Percentiles rank a stretch among this genome's conserved stretches.
phyloP scores from a whole-genome alignment of 2,797 vertebrate species.

The Falco columbarius region DNA sequence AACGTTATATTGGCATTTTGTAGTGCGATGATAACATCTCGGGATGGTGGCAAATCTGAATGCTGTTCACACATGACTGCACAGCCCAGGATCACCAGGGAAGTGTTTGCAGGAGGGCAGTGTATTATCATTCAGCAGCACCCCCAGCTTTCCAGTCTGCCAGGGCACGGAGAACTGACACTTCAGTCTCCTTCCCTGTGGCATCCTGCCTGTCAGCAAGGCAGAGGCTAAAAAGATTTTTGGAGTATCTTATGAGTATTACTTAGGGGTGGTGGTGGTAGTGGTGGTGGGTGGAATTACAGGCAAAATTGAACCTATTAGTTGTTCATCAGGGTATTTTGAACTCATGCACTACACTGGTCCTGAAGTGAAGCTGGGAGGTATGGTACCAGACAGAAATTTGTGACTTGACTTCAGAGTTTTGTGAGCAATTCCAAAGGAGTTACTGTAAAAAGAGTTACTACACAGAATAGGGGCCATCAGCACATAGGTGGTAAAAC shows the following conservation, averaged over 20 bases:
- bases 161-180: background rate
- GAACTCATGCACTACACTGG: background rate
- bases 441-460: background rate
- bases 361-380: background rate
- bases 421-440: background rate
- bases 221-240: background rate
- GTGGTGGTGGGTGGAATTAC: too few species aligned
- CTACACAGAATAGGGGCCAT: background rate
- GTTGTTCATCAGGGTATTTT: background rate
- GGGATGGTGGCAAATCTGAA: slow-evolving; percentile 1
- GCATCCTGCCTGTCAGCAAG: background rate
- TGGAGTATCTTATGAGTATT: background rate
- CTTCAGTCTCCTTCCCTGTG: background rate
- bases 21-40: slow-evolving; percentile 10
- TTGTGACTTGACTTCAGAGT: background rate
- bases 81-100: background rate
- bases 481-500: background rate
- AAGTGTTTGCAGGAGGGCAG: background rate
- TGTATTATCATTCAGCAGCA: slow-evolving; percentile 17
- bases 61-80: background rate
- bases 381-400: background rate
- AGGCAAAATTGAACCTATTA: background rate
- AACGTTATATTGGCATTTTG: slow-evolving; percentile 3
- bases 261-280: too few species aligned
- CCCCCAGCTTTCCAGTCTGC: background rate